Base-by-base conservation (phyloP, 1,140 invertebrate genomes). In the Galleria mellonella region DNA sequence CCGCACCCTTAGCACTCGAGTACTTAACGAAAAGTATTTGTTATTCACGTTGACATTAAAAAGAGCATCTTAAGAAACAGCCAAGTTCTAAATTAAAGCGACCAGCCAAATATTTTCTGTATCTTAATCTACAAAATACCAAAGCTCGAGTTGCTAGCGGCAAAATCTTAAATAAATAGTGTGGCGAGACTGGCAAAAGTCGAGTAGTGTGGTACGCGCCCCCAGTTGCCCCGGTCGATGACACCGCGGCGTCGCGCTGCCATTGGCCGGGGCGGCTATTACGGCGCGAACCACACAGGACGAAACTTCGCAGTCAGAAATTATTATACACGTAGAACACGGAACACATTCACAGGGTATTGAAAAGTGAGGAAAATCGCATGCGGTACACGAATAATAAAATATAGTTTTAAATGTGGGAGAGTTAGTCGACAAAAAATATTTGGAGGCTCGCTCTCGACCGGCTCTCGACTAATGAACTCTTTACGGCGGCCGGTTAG, bases 31-130 rank as follows among this genome's bases (percentile, higher is more conserved):
- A 52, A 51, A 29, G 12, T 36, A 47, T 45, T 41, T 54, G 45
- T 62, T 58, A 61, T 54, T 47, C 36, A 51, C 40, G 32, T 64
- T 53, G 55, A 66, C 66, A 64, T 60, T 57, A 31, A 57, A 61
- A 50, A 65, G 62, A 72, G 68, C 61, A 60, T 71, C 41, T 50
- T 44, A 64, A 52, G 50, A 59, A 78, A 74, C 73, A 79, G 75
- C 75, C 73, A 75, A 72, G 49, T 69, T 57, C 69, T 76, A 76
- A 72, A 61, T 51, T 47, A 55, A 77, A 77, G 70, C 74, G 72
- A 76, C 67, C 76, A 71, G 63, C 74, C 72, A 77, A 76, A 77
- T 77, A 81, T 76, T 69, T 60, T 40, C 40, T 57, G 43, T 54
- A 23, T 57, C 28, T 55, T 12, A 67, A 61, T 68, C 66, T 72